Evolutionary conservation across 1,140 invertebrate genomes (phyloP).

Genomic region (Heliconius hermathena): DNA sequence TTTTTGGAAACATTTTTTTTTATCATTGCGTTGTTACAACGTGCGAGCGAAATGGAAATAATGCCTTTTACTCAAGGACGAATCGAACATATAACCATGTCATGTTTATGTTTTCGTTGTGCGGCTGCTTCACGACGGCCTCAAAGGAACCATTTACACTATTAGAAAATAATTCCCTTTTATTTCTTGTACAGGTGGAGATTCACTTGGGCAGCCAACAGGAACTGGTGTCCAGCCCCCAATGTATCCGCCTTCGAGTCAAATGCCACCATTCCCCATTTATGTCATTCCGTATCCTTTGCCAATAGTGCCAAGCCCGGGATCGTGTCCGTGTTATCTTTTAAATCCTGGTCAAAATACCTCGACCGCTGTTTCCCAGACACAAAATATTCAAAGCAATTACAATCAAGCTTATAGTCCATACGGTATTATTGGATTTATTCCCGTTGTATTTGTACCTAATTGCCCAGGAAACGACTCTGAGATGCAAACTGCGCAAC

Average conservation of each 20-base stretch:
- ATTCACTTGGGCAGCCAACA: slow-evolving; percentile 58
- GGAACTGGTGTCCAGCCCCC: slow-evolving; percentile 81
- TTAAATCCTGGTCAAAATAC: slow-evolving; percentile 72
- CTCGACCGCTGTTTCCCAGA: slow-evolving; percentile 46
- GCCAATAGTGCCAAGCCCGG: slow-evolving; percentile 81
- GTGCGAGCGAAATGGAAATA: too few species aligned
- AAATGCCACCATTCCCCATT: slow-evolving; percentile 76
- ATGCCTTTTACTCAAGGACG: too few species aligned
- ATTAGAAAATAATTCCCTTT: neutral
- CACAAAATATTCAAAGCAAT: slow-evolving; percentile 42
- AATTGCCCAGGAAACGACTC: slow-evolving; percentile 80
- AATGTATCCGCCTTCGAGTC: slow-evolving; percentile 51
- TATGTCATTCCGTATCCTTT: slow-evolving; percentile 82
- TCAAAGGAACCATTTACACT: too few species aligned
- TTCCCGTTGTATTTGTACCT: slow-evolving; percentile 84
- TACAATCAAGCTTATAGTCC: slow-evolving; percentile 59
- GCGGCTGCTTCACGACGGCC: too few species aligned
- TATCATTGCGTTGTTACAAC: neutral
- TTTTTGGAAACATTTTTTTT: neutral
- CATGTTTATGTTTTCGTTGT: too few species aligned
- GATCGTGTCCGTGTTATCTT: slow-evolving; percentile 82
- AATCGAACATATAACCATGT: too few species aligned
- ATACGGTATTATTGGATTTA: slow-evolving; percentile 81
- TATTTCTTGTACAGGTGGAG: slow-evolving; percentile 47
- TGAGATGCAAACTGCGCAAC: slow-evolving; percentile 75